phyloP scores from a whole-genome alignment of 1,140 invertebrate species.

The Halesus radiatus region DNA sequence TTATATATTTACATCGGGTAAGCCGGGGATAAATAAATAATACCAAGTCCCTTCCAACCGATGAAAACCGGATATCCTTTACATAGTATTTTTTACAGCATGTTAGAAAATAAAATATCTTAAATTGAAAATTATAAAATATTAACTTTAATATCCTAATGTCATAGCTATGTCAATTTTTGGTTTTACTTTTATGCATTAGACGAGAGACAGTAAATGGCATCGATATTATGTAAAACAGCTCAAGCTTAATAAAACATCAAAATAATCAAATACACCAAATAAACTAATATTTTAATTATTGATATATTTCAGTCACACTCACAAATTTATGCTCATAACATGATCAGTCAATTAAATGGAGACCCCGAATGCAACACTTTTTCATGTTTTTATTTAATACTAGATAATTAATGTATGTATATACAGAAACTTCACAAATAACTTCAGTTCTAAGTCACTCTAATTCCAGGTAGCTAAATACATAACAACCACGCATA shows the following conservation, averaged over 20 bases:
- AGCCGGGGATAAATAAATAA: background rate
- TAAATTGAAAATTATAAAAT: constrained; percentile 37
- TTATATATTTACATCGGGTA: no score
- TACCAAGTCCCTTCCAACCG: background rate
- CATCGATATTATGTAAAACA: constrained; percentile 36
- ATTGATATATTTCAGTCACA: constrained; percentile 12
- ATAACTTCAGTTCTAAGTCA: no score
- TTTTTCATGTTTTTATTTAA: constrained; percentile 1
- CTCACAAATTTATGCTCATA: constrained; percentile 38
- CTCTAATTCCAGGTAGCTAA: no score
- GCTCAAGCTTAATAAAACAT: constrained; percentile 36
- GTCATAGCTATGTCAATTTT: no score
- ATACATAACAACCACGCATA: no score
- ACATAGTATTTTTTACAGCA: constrained; percentile 48
- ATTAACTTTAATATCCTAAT: no score
- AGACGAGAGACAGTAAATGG: constrained; percentile 39
- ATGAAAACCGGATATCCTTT: background rate
- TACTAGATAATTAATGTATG: constrained; percentile 3
- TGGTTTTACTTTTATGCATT: no score
- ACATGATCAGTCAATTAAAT: constrained; percentile 51
- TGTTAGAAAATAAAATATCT: constrained; percentile 26
- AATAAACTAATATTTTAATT: constrained; percentile 5
- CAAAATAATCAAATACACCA: constrained; percentile 23
- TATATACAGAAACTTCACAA: background rate
- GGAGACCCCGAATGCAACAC: constrained; percentile 43